A percentile compares a stretch with the other conserved stretches of the same genome.
phyloP scores from a whole-genome alignment of 2,888 invertebrate species.

The Plagodis dolabraria region DNA sequence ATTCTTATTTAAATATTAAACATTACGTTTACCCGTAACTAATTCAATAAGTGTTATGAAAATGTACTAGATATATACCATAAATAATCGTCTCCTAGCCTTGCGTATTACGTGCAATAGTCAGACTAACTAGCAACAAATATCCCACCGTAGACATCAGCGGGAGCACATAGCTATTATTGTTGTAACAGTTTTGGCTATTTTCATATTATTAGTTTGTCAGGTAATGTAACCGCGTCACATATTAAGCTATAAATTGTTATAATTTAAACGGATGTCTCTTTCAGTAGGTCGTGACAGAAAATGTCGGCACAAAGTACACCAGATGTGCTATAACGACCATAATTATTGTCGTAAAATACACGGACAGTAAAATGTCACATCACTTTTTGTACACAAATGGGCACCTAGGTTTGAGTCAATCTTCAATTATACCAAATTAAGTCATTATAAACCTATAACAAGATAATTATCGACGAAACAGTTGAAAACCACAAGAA shows the following conservation, averaged over 20 bases:
- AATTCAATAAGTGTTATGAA: no score
- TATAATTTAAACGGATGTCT: conserved; percentile 13
- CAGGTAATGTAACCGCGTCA: conserved; percentile 1
- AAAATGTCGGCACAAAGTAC: conserved; percentile 12
- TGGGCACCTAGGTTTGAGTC: conserved; percentile 15
- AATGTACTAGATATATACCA: no score
- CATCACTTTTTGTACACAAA: conserved; percentile 9
- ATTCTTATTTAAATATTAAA: no score
- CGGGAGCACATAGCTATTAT: no score
- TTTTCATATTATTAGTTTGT: neutral
- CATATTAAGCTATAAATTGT: conserved; percentile 4
- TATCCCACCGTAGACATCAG: no score
- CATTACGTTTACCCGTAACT: no score
- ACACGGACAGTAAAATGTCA: conserved; percentile 24
- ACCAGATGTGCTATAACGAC: conserved; percentile 21
- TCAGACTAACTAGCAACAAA: no score
- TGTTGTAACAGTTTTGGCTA: no score
- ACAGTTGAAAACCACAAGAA: conserved; percentile 1
- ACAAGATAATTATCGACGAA: neutral
- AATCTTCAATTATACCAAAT: conserved; percentile 16
- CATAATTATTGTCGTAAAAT: conserved; percentile 21
- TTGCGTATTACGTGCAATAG: no score
- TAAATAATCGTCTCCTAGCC: no score
- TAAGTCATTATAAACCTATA: conserved; percentile 22
- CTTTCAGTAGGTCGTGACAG: conserved; percentile 10